Conservation (phyloP, 2,797 vertebrate genomes). For the Anableps anableps region DNA sequence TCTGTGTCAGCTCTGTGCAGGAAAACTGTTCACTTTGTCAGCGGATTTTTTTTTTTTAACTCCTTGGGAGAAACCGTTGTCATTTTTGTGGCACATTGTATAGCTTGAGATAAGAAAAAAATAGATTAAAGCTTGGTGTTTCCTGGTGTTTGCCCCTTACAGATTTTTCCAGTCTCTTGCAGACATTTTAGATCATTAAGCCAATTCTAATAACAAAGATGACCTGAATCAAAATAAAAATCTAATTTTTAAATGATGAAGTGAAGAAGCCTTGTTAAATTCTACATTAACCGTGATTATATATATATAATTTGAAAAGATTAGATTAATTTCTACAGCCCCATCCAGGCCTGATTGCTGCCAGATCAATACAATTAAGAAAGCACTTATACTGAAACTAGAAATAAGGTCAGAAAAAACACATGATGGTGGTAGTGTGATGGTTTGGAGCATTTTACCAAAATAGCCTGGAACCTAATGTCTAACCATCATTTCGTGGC, state of each 20-base stretch:
- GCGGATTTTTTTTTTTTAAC: constrained; percentile 21
- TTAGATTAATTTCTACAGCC: neutral
- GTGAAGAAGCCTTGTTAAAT: neutral
- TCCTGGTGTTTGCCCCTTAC: neutral
- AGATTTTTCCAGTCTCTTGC: neutral
- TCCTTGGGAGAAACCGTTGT: constrained; percentile 42
- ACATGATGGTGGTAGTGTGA: neutral
- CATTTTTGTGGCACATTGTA: constrained; percentile 34
- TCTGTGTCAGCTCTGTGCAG: constrained; percentile 38
- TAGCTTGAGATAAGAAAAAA: constrained; percentile 35
- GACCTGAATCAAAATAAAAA: neutral
- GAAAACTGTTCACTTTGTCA: constrained; percentile 56
- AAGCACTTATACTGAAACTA: neutral
- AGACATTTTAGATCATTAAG: neutral
- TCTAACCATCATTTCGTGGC: neutral
- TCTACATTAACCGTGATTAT: neutral
- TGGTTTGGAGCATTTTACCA: neutral
- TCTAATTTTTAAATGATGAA: neutral
- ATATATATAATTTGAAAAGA: neutral
- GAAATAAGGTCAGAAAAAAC: neutral
- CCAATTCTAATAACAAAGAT: neutral
- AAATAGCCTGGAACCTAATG: neutral
- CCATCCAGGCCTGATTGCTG: neutral
- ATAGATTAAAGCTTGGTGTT: neutral
- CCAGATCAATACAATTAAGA: neutral